Base-by-base conservation (phyloP, 2,113 vertebrate species). In the Phaethornis superciliosus region DNA sequence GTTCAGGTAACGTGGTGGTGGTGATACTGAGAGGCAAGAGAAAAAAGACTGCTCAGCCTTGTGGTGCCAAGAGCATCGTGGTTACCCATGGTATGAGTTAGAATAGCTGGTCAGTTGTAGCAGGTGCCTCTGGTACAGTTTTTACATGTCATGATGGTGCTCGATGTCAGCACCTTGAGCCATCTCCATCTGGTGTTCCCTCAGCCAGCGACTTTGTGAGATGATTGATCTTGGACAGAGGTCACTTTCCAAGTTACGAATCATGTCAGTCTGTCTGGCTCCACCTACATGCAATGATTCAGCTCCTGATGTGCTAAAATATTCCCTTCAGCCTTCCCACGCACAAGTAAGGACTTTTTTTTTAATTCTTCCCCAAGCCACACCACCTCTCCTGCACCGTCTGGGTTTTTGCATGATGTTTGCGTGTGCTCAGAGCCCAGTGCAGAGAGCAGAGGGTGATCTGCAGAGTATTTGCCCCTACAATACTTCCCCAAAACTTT, bases 291-390 rank as follows among this genome's bases (percentile, higher is more conserved):
- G 88, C 85, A 69, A 59, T 96, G 95, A 96, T 95, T 96, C 96
- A 96, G 95, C 96, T 96, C 95, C 95, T 91, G 92, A 89, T 95
- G 96, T 94, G 93, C 96, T 94, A 90, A 94, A 91, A 91, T 87
- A 91, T 60, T 95, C 94, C 65, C 62, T 40, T 63, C 35, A 85
- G 58, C 81, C 95, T 95, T 95, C 96, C 96, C 94, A 95, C 96
- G 79, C 89, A 87, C 87, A 26, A 49, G 65, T 27, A 35, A 93
- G 71, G 90, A n/a, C 67, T 89, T 89, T 65, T 81, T 81, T 80
- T 81, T 27, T 81, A 10, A 15, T 89, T 52, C 56, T 86, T 59
- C 46, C 72, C 3, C 2, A 26, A 83, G 81, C 93, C 75, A 72
- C 56, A 56, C 30, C 62, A 72, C 67, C 76, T 95, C 70, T 88